These are phyloP conservation scores for Lepas anatifera DNA, from an alignment of 2,888 invertebrate genomes.

Conservation along the genomic window DNA sequence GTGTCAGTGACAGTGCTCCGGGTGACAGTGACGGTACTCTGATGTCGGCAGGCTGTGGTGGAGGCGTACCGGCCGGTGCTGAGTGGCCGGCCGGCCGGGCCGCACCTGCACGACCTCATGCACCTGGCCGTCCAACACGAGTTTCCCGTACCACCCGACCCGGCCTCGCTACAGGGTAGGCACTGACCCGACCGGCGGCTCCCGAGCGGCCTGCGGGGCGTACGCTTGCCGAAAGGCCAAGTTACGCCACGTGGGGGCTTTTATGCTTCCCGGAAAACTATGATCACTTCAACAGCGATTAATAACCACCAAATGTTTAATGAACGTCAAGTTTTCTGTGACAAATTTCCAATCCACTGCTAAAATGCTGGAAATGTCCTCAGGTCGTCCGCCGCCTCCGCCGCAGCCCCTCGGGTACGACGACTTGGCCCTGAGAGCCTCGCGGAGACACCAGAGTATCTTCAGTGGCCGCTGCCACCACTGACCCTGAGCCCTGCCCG, in stretches of 20 bases:
- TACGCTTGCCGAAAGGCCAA: no score
- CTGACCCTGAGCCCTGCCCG: not conserved
- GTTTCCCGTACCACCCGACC: not conserved
- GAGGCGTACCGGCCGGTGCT: slow-evolving; percentile 4
- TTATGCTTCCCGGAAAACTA: no score
- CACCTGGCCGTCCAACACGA: slow-evolving; percentile 9
- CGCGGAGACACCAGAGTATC: not conserved
- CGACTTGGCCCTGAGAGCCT: not conserved
- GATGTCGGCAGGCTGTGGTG: not conserved
- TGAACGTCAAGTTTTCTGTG: no score
- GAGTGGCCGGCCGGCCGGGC: not conserved
- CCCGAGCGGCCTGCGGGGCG: no score
- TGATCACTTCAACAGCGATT: no score
- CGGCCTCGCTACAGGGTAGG: not conserved
- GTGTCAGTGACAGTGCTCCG: no score
- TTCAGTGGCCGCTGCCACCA: not conserved
- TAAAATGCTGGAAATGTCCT: no score
- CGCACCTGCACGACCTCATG: slow-evolving; percentile 2
- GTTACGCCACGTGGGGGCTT: no score
- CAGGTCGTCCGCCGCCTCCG: not conserved
- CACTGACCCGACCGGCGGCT: no score
- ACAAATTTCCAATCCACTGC: no score
- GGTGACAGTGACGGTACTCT: no score
- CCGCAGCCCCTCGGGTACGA: not conserved
- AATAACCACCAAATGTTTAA: no score